These are phyloP conservation scores for Drosophila maculinotata DNA, from an alignment of 2,888 invertebrate species.

Conservation along the genomic window DNA sequence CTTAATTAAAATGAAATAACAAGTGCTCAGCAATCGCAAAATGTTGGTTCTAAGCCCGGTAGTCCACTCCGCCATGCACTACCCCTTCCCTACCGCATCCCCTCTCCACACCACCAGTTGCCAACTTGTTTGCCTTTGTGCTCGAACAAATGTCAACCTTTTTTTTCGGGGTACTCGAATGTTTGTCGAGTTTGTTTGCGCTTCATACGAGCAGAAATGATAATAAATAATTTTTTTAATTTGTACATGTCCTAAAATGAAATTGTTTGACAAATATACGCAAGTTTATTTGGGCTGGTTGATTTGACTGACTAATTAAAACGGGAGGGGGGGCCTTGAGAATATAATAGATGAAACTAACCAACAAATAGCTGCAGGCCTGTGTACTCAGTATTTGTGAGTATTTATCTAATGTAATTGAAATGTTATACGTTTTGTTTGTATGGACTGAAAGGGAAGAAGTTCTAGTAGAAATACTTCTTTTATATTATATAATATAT, in stretches of 20 bases:
- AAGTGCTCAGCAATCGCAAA: slow-evolving; percentile 69
- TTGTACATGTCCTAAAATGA: slow-evolving; percentile 62
- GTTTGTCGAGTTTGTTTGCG: slow-evolving; percentile 52
- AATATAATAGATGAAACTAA: neutral
- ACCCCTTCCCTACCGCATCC: neutral
- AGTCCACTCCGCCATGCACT: slow-evolving; percentile 6
- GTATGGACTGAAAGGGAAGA: neutral
- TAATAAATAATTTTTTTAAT: slow-evolving; percentile 77
- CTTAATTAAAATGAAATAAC: slow-evolving; percentile 85
- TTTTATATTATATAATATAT: no score
- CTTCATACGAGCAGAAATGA: slow-evolving; percentile 38
- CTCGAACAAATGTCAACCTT: slow-evolving; percentile 73
- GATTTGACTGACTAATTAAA: slow-evolving; percentile 60
- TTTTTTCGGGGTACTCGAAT: slow-evolving; percentile 27
- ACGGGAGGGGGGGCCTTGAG: slow-evolving; percentile 11
- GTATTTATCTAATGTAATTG: slow-evolving; percentile 27
- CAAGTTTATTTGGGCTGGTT: slow-evolving; percentile 55
- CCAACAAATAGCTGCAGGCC: neutral
- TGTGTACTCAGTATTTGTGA: no score
- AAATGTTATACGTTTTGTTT: slow-evolving; percentile 4
- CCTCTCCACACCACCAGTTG: neutral
- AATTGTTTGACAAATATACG: slow-evolving; percentile 69
- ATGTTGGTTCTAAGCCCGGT: slow-evolving; percentile 26
- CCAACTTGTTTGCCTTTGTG: slow-evolving; percentile 62
- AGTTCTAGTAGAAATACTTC: no score